Conservation (phyloP, 2,888 invertebrate genomes). For the Sinopyrophorus schimmeli region DNA sequence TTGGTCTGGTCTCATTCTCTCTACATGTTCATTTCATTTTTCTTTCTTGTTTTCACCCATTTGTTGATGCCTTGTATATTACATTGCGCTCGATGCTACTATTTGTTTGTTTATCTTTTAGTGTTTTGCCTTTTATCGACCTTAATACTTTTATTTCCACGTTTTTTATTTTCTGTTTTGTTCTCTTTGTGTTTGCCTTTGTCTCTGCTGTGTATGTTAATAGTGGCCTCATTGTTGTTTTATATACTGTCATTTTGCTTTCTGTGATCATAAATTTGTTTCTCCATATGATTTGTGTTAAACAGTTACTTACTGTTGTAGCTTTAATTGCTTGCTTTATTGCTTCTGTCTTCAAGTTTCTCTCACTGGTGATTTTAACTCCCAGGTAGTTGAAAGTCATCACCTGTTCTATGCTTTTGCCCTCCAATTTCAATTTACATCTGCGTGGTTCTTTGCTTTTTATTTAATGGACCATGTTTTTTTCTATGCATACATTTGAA, state of each 20-base stretch:
- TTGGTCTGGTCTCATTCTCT: too few species aligned
- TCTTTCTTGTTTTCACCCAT: too few species aligned
- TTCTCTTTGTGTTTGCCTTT: too few species aligned
- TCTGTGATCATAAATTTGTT: conserved; percentile 1
- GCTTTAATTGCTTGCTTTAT: background rate
- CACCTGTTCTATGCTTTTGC: conserved; percentile 1
- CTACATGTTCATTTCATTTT: too few species aligned
- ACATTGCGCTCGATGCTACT: too few species aligned
- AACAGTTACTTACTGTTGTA: background rate
- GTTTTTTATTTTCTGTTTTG: background rate
- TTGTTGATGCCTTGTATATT: too few species aligned
- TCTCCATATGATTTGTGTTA: conserved; percentile 4
- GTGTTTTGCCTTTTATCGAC: too few species aligned
- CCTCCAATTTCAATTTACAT: conserved; percentile 1
- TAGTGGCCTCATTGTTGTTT: conserved; percentile 1
- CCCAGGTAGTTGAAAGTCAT: too few species aligned
- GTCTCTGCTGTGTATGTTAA: conserved; percentile 5
- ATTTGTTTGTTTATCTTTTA: too few species aligned
- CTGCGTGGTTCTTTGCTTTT: conserved; percentile 6
- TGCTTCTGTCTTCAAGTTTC: conserved; percentile 1
- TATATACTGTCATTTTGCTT: conserved; percentile 1
- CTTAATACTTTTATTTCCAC: background rate
- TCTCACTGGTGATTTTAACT: conserved; percentile 5
- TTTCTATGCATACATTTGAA: too few species aligned
- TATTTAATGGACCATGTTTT: too few species aligned